A percentile compares a stretch with the other conserved stretches of the same genome.
Conservation (phyloP, 2,888 invertebrate genomes). For the Teleogryllus oceanicus region DNA sequence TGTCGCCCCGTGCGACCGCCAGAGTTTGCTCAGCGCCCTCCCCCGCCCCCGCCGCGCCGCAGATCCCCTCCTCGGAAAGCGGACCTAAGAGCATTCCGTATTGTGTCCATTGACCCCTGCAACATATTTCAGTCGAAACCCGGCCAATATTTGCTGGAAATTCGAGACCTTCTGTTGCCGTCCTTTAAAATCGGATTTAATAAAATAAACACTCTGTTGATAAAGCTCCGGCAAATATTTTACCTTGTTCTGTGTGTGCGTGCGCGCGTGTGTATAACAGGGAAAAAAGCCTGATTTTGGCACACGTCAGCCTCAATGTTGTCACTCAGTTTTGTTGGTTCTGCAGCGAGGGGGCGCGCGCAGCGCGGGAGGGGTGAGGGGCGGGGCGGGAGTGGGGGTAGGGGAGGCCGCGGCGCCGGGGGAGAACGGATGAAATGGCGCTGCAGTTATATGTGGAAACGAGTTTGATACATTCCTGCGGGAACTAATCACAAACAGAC, state of each 20-base stretch:
- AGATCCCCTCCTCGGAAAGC: neutral
- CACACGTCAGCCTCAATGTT: neutral
- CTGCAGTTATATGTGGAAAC: too few species aligned
- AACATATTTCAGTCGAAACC: neutral
- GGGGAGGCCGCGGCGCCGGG: neutral
- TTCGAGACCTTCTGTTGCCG: neutral
- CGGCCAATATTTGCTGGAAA: neutral
- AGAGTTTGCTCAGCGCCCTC: neutral
- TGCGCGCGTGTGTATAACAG: neutral
- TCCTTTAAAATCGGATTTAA: constrained; percentile 18
- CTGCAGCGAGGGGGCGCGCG: neutral
- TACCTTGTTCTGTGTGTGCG: constrained; percentile 1
- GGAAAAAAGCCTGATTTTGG: constrained; percentile 7
- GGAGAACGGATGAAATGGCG: neutral
- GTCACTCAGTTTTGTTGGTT: neutral
- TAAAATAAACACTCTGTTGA: constrained; percentile 18
- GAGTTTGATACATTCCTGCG: neutral
- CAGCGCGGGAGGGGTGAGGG: neutral
- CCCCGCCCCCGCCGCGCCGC: neutral
- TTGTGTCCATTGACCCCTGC: constrained; percentile 6
- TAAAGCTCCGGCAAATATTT: neutral
- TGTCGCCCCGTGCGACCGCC: neutral
- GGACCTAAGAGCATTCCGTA: neutral
- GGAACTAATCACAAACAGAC: neutral
- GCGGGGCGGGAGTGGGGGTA: neutral